phyloP scores from a whole-genome alignment of 2,113 vertebrate species.

The Chauna torquata region DNA sequence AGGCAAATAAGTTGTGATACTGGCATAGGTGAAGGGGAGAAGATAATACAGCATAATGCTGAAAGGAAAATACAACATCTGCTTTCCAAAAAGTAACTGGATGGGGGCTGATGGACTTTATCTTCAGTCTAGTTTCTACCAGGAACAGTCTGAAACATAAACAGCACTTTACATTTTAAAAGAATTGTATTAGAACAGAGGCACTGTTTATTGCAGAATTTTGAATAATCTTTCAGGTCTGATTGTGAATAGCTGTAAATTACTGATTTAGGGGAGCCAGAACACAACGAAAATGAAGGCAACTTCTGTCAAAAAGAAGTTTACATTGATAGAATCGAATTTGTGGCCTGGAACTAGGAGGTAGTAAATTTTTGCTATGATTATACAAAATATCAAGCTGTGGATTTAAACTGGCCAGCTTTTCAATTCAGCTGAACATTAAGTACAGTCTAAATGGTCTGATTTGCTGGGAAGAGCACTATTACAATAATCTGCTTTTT shows the following conservation, averaged over 20 bases:
- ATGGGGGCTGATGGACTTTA: neutral
- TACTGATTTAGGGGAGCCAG: neutral
- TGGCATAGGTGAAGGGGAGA: neutral
- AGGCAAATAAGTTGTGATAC: neutral
- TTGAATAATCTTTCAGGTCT: neutral
- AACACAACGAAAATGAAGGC: neutral
- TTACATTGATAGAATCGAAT: conserved; percentile 40
- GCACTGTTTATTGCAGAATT: neutral
- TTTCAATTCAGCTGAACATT: conserved; percentile 65
- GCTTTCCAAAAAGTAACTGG: neutral
- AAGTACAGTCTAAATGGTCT: conserved; percentile 70
- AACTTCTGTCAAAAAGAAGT: conserved; percentile 16
- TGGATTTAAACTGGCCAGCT: conserved; percentile 58
- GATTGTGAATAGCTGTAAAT: neutral
- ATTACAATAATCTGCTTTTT: conserved; percentile 70
- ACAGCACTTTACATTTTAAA: neutral
- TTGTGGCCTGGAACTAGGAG: conserved; percentile 27
- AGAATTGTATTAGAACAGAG: neutral
- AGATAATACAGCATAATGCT: neutral
- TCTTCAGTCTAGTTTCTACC: neutral
- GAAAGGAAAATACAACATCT: neutral
- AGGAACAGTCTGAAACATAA: neutral
- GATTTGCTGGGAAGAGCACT: conserved; percentile 64
- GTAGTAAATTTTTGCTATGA: conserved; percentile 52
- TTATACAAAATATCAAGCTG: conserved; percentile 45